Percentiles rank a stretch among this genome's conserved stretches.
Conservation (phyloP, 2,888 invertebrate genomes). For the Rhyacophila evoluta region DNA sequence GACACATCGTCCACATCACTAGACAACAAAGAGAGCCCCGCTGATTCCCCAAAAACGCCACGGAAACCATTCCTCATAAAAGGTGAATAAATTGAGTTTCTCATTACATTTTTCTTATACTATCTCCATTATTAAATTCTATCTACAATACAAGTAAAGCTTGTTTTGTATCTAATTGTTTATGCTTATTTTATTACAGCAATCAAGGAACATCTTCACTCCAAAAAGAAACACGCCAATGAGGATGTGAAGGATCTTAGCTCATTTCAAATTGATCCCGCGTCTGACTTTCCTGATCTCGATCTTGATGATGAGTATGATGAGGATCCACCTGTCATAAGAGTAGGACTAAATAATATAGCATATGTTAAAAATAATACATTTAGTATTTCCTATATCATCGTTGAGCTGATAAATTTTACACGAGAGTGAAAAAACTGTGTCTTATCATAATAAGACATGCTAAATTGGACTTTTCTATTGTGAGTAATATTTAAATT, state of each 20-base stretch:
- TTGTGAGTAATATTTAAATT: no score
- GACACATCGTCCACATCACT: not conserved
- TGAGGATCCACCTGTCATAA: slow-evolving; percentile 25
- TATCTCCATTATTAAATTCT: no score
- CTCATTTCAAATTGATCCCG: not conserved
- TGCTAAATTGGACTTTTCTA: no score
- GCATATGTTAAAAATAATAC: no score
- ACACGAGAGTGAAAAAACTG: no score
- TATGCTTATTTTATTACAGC: slow-evolving; percentile 51
- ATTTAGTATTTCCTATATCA: no score
- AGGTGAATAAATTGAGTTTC: slow-evolving; percentile 47
- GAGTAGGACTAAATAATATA: not conserved
- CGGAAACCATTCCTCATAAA: slow-evolving; percentile 46
- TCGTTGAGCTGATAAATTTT: no score
- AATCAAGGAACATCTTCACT: slow-evolving; percentile 40
- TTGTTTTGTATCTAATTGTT: no score
- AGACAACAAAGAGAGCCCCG: not conserved
- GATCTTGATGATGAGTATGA: slow-evolving; percentile 10
- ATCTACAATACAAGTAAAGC: no score
- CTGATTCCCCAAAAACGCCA: not conserved
- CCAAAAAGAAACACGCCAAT: not conserved
- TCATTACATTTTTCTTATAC: no score
- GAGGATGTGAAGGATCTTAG: not conserved
- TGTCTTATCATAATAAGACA: no score
- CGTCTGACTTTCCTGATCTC: not conserved